These are phyloP conservation scores for Chamaea fasciata DNA, from an alignment of 2,113 vertebrate genomes.

Conservation along the genomic window DNA sequence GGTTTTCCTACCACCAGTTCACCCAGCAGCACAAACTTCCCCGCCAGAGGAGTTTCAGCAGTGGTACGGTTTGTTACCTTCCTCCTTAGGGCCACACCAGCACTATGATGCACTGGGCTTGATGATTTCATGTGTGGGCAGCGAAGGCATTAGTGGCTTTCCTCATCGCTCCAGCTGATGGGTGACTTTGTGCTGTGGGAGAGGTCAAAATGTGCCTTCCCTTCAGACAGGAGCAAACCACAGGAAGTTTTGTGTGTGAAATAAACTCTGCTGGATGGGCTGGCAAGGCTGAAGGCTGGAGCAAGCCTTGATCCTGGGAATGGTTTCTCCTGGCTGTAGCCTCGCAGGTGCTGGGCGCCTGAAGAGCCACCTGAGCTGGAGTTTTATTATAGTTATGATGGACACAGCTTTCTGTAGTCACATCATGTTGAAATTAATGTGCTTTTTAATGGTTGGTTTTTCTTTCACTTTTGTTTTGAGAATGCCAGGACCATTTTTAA, in stretches of 20 bases:
- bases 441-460: neutral
- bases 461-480: constrained; percentile 40
- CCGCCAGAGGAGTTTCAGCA: neutral
- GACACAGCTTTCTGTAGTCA: neutral
- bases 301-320: neutral
- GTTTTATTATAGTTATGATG: neutral
- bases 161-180: neutral
- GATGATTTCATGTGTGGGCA: neutral
- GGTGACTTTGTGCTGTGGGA: neutral
- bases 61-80: neutral
- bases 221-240: neutral
- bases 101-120: neutral
- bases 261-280: neutral
- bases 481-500: neutral
- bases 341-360: fast-evolving
- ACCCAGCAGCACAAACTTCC: neutral
- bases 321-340: neutral
- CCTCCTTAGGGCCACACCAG: neutral
- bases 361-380: neutral
- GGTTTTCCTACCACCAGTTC: neutral
- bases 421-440: neutral
- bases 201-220: neutral
- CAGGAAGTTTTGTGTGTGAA: neutral
- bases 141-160: neutral
- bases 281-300: neutral